These are phyloP conservation scores for Lophochroa leadbeateri DNA, from an alignment of 2,113 vertebrate species.

Conservation along the genomic window DNA sequence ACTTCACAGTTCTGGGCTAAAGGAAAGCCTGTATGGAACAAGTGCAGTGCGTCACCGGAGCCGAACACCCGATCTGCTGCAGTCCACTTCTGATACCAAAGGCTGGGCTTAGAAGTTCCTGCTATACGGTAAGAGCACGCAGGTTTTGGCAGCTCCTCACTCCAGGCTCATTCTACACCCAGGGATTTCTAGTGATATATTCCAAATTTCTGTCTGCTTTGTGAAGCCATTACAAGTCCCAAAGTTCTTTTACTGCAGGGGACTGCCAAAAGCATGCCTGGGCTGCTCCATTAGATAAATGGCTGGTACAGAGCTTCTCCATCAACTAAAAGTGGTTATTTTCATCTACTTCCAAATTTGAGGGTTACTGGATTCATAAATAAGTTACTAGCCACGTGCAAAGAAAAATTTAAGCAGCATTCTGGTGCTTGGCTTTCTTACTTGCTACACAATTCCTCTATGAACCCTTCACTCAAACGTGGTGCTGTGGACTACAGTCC, in stretches of 20 bases:
- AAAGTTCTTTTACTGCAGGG: neutral
- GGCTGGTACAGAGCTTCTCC: slow-evolving; percentile 13
- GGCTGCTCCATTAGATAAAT: neutral
- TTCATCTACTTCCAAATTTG: slow-evolving; percentile 24
- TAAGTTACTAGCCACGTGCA: neutral
- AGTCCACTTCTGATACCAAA: accelerated
- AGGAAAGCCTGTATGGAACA: neutral
- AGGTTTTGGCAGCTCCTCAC: neutral
- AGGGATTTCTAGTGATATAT: neutral
- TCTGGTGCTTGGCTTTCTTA: neutral
- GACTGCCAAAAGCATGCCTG: slow-evolving; percentile 9
- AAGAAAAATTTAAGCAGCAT: neutral
- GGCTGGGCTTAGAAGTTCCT: neutral
- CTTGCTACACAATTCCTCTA: neutral
- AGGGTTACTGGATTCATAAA: neutral
- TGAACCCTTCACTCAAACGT: slow-evolving; percentile 22
- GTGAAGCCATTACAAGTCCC: neutral
- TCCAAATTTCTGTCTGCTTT: slow-evolving; percentile 39
- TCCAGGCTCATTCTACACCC: neutral
- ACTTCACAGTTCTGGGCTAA: neutral
- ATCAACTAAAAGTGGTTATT: neutral
- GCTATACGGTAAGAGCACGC: neutral
- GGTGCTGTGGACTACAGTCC: neutral
- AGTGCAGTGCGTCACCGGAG: accelerated
- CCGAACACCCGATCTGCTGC: accelerated